phyloP scores from a whole-genome alignment of 1,140 invertebrate species.

The Bombus sibiricus region DNA sequence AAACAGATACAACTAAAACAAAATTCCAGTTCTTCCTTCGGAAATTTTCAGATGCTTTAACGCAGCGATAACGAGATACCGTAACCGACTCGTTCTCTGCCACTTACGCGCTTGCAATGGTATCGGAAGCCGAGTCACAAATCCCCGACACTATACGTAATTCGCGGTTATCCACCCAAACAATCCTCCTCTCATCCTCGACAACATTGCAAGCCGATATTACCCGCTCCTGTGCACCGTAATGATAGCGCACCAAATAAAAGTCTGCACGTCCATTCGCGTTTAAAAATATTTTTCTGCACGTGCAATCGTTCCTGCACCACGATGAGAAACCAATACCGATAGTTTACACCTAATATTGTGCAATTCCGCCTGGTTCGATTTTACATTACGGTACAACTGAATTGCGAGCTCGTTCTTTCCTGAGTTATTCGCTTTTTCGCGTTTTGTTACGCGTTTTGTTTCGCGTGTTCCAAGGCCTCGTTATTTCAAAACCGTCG shows the following conservation, averaged over 20 bases:
- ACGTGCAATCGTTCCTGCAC: no score
- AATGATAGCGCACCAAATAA: slow-evolving; percentile 3
- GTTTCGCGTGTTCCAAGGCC: not conserved
- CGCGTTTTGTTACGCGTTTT: no score
- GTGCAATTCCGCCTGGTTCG: slow-evolving; percentile 6
- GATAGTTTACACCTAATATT: not conserved
- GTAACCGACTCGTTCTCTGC: not conserved
- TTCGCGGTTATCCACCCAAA: slow-evolving; percentile 1
- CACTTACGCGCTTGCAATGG: not conserved
- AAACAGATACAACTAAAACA: no score
- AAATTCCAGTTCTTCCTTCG: no score
- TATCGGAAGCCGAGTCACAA: not conserved
- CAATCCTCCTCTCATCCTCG: slow-evolving; percentile 27
- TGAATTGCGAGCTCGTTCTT: not conserved
- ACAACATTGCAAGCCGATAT: not conserved
- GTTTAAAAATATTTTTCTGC: not conserved
- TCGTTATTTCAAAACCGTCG: slow-evolving; percentile 12
- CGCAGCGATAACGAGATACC: not conserved
- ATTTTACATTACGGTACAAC: not conserved
- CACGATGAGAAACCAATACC: not conserved
- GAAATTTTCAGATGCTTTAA: no score
- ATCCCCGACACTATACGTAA: not conserved
- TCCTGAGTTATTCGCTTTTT: not conserved
- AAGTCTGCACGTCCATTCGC: not conserved
- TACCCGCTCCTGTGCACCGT: not conserved